A percentile compares a stretch with the other conserved stretches of the same genome.
phyloP scores from a whole-genome alignment of 1,140 invertebrate species.

The Drosophila tsacasi region DNA sequence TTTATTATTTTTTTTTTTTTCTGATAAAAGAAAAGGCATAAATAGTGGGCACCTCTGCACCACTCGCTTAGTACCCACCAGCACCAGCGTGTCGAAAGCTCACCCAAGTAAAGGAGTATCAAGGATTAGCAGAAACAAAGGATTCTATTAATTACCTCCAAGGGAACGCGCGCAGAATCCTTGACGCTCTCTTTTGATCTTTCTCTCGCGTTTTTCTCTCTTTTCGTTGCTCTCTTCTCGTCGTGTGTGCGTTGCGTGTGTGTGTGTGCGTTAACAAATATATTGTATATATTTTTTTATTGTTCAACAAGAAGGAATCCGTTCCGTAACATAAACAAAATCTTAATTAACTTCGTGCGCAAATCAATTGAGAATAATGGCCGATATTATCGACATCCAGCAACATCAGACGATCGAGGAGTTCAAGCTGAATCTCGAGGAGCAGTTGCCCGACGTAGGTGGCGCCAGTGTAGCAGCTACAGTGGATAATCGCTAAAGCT shows the following conservation, averaged over 20 bases:
- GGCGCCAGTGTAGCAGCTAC: conserved; percentile 16
- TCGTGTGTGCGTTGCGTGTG: conserved; percentile 21
- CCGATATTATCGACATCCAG: conserved; percentile 77
- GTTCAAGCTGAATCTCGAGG: conserved; percentile 76
- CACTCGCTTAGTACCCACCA: conserved; percentile 60
- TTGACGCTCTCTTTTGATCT: conserved; percentile 23
- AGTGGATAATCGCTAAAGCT: conserved; percentile 19
- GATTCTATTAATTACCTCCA: conserved; percentile 1
- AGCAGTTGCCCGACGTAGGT: conserved; percentile 73
- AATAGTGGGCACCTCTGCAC: conserved; percentile 55
- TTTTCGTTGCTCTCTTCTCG: not conserved
- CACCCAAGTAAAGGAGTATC: conserved; percentile 25
- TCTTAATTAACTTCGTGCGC: conserved; percentile 37
- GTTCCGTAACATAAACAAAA: conserved; percentile 37
- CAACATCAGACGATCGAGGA: conserved; percentile 74
- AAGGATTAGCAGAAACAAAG: conserved; percentile 17
- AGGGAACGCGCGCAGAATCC: conserved; percentile 28
- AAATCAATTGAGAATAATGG: conserved; percentile 59
- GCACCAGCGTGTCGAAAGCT: conserved; percentile 41
- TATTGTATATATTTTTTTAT: conserved; percentile 42
- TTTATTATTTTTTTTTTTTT: conserved; percentile 14
- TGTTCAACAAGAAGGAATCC: conserved; percentile 48
- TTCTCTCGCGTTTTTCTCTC: conserved; percentile 19
- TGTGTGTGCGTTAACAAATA: conserved; percentile 27
- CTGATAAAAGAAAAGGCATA: conserved; percentile 77